Evolutionary conservation across 2,888 invertebrate species (phyloP), one percentile per base, ranked within the genome.

Genomic region (Sericinus montela): DNA sequence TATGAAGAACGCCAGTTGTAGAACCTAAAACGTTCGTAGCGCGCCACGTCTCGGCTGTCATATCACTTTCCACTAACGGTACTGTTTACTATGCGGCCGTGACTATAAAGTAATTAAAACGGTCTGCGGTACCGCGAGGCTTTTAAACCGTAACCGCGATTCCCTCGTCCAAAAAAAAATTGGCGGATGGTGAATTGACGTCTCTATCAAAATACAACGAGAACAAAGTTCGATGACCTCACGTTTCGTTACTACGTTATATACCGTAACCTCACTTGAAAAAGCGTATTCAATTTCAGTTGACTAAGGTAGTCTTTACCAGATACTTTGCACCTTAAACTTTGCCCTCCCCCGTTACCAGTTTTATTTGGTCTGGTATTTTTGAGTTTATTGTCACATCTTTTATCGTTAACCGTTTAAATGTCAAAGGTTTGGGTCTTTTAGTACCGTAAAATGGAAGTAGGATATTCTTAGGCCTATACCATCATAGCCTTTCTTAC

Each of bases 81-180:
- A 76, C 60, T 73, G 64, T 72, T 78, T 77, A 79, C 80, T 78
- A 76, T 75, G 69, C 69, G 69, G 73, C 30, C 77, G 74, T 75
- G 77, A 76, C 82, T 77, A 75, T 78, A 74, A 80, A 79, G 81
- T 80, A 83, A 87, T 87, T 86, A 86, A 86, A 87, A 86, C 86
- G 86, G 85, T 79, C 61, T 70, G 66, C 61, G 62, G 73, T 70
- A 68, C 72, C 69, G 70, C 68, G 65, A 64, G 68, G 67, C 69
- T 72, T 71, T 50, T 82, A 80, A 80, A 84, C 81, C 69, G 85
- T 85, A 73, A 73, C 75, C 66, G 69, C 69, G 74, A 60, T 66
- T 70, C 67, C 70, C 63, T 67, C 57, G 59, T 13, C 16, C 13
- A 56, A 65, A 70, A 77, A 77, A 75, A 78, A 72, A 69, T 65